Base-by-base conservation (phyloP, 1,140 invertebrate genomes). In the Pollicipes pollicipes region DNA sequence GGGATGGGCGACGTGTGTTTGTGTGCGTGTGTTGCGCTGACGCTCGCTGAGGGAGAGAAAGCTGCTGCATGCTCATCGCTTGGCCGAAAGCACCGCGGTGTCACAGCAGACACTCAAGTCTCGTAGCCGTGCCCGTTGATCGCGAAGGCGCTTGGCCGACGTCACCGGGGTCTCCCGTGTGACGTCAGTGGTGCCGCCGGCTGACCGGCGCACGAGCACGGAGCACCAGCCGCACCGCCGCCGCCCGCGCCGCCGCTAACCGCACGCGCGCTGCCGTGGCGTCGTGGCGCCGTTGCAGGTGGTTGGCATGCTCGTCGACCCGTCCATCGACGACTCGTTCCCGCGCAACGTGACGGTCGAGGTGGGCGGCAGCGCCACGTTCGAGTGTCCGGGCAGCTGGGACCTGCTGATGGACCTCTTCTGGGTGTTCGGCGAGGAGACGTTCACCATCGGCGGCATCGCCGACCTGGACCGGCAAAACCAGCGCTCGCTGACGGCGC, bases 141-240 rank as follows among this genome's bases (percentile, higher is more conserved):
- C n/a, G n/a, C n/a, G n/a, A n/a, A n/a, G n/a, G n/a, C n/a, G n/a
- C n/a, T n/a, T n/a, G n/a, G n/a, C n/a, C n/a, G n/a, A n/a, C n/a
- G n/a, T n/a, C n/a, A n/a, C n/a, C n/a, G n/a, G n/a, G n/a, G n/a
- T n/a, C n/a, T n/a, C n/a, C n/a, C n/a, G n/a, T n/a, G n/a, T n/a
- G n/a, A n/a, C n/a, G n/a, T n/a, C n/a, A n/a, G n/a, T n/a, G n/a
- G 32, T 72, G 30, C 73, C 72, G 24, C 27, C 30, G 6, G 37
- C 68, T 24, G 27, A 27, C 31, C 21, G 35, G 27, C 37, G 37
- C 6, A 27, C 73, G 30, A 31, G 29, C n/a, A 45, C 69, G n/a
- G 72, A 64, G 24, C 21, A 35, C n/a, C 35, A 63, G 45, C 35
- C 67, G 24, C 68, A 68, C 27, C 70, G 73, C 30, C 69, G 70